phyloP scores from a whole-genome alignment of 1,140 invertebrate species.

The Ptiloglossa arizonensis region DNA sequence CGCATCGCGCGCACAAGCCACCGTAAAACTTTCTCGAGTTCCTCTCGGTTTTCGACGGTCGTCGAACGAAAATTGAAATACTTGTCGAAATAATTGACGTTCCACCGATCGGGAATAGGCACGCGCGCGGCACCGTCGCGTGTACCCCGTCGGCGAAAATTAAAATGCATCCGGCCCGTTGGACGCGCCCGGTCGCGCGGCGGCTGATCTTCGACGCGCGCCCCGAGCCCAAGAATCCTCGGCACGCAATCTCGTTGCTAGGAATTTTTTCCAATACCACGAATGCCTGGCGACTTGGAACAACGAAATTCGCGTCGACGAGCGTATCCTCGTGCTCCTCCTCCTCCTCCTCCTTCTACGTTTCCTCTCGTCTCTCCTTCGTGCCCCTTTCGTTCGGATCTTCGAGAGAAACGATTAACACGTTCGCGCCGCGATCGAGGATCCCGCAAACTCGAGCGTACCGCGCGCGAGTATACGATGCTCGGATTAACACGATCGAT shows the following conservation, averaged over 20 bases:
- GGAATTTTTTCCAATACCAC: constrained; percentile 48
- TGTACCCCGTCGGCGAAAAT: constrained; percentile 21
- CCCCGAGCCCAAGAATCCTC: constrained; percentile 24
- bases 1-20: not conserved
- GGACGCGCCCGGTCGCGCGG: no score
- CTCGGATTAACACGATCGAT: no score
- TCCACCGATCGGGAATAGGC: not conserved
- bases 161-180: constrained; percentile 6
- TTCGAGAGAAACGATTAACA: constrained; percentile 10
- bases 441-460: no score
- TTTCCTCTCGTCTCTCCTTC: no score
- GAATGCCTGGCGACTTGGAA: constrained; percentile 43
- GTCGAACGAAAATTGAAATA: constrained; percentile 6
- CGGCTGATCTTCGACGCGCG: constrained; percentile 35
- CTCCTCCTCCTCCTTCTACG: no score
- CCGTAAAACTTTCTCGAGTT: constrained; percentile 18
- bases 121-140: not conserved
- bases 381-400: not conserved
- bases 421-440: no score
- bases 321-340: no score
- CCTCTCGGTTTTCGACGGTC: no score
- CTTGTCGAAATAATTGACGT: constrained; percentile 20
- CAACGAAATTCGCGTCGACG: constrained; percentile 32
- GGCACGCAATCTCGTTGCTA: constrained; percentile 54
- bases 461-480: no score